phyloP scores from a whole-genome alignment of 2,113 vertebrate species.

The Seriola quinqueradiata region DNA sequence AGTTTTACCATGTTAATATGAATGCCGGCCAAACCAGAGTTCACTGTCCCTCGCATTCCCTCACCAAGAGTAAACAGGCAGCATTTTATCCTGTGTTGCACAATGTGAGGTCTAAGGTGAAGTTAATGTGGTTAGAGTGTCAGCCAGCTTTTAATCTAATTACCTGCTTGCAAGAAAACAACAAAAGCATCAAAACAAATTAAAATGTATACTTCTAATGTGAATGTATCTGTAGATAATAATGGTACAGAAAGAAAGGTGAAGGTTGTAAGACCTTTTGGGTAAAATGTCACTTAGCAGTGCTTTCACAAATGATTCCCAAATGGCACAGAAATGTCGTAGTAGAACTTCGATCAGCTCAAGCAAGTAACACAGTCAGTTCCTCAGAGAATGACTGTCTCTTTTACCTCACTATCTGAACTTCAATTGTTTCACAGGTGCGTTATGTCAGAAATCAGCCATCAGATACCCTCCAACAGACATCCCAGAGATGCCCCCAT shows the following conservation, averaged over 20 bases:
- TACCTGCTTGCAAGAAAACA: background rate
- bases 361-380: background rate
- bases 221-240: background rate
- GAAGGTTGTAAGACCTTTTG: background rate
- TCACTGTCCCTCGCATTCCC: background rate
- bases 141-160: background rate
- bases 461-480: constrained; percentile 64
- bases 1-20: background rate
- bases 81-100: constrained; percentile 6
- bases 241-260: background rate
- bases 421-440: constrained; percentile 69
- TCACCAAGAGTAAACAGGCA: background rate
- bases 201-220: background rate
- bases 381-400: background rate
- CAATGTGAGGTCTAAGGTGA: constrained; percentile 15
- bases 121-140: background rate
- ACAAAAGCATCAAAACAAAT: background rate
- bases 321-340: constrained; percentile 4
- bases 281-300: background rate
- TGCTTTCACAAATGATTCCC: background rate
- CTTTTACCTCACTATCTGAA: background rate
- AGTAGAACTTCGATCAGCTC: background rate
- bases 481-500: constrained; percentile 89
- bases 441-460: constrained; percentile 77
- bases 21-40: background rate